Evolutionary conservation across 2,888 invertebrate species (phyloP), one percentile per base, ranked within the genome.

Genomic region (Pachliopta kotzebuea): DNA sequence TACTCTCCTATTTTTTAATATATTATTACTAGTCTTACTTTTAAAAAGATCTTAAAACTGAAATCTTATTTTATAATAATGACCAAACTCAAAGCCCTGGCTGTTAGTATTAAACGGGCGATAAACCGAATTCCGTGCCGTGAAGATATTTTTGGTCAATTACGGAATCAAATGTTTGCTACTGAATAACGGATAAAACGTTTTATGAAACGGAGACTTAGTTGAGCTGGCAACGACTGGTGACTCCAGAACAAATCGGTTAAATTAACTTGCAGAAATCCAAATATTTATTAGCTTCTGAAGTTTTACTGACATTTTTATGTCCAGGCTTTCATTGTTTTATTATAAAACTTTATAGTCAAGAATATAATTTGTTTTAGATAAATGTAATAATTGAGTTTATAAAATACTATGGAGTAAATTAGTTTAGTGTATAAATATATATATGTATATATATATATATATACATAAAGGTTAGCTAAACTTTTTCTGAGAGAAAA

Each of bases 221-320:
- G 63, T 73, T 70, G 71, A 69, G 70, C 63, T 65, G 67, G 62
- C 61, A 60, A 61, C 70, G 78, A 73, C 69, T 76, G 73, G 74
- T 77, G 80, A 83, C 84, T 80, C 80, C 76, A 79, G 80, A 84
- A 85, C 84, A 79, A 85, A 85, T 85, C 84, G 84, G 83, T 69
- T 68, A 70, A 60, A 53, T 61, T 65, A 56, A 57, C 54, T 53
- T 37, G 56, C n/a, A 56, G 62, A 65, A 55, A 26, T 65, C 62
- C 45, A 54, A 62, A 57, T 58, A 53, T 20, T 65, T 65, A 54
- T n/a, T 20, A n/a, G 49, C 58, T 58, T 58, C 61, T 58, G 61
- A 45, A 56, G 18, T 53, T 50, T 26, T 29, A 8, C 42, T 23
- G 8, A n/a, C 21, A 29, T 55, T 55, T n/a, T 52, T 8, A 21